A percentile compares a stretch with the other conserved stretches of the same genome.
Conservation (phyloP, 2,888 invertebrate genomes). For the Mycalesis mineus region DNA sequence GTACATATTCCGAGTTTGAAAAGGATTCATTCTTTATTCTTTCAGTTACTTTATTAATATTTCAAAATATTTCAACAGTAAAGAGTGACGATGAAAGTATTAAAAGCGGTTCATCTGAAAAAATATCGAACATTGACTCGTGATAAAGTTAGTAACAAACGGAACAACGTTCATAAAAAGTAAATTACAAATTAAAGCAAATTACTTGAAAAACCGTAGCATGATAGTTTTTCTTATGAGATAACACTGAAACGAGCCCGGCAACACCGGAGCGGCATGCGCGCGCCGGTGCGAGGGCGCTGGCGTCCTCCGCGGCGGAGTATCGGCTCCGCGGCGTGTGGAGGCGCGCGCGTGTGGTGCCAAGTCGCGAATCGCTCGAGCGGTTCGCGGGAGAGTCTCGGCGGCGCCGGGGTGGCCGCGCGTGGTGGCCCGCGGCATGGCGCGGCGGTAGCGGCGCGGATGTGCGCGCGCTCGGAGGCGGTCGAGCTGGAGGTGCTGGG, state of each 20-base stretch:
- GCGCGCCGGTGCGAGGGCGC: conserved; percentile 37
- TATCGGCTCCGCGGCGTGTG: conserved; percentile 46
- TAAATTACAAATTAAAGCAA: too few relatives aligned
- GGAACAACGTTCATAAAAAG: too few relatives aligned
- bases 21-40: too few relatives aligned
- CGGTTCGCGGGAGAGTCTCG: conserved; percentile 44
- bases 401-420: conserved; percentile 34
- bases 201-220: too few relatives aligned
- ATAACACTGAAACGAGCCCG: conserved; percentile 35
- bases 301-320: conserved; percentile 36
- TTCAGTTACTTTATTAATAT: too few relatives aligned
- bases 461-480: conserved; percentile 88
- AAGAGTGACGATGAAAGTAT: too few relatives aligned
- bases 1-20: too few relatives aligned
- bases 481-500: conserved; percentile 88
- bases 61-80: too few relatives aligned
- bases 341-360: conserved; percentile 42
- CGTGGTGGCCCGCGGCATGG: conserved; percentile 83
- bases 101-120: too few relatives aligned
- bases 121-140: too few relatives aligned
- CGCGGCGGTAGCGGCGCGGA: conserved; percentile 85
- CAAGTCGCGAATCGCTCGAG: conserved; percentile 47
- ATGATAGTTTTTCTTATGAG: too few relatives aligned
- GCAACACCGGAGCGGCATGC: conserved; percentile 43
- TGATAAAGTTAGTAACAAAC: too few relatives aligned